These are phyloP conservation scores for Lordiphosa clarofinis DNA, from an alignment of 1,140 invertebrate species.

Conservation along the genomic window DNA sequence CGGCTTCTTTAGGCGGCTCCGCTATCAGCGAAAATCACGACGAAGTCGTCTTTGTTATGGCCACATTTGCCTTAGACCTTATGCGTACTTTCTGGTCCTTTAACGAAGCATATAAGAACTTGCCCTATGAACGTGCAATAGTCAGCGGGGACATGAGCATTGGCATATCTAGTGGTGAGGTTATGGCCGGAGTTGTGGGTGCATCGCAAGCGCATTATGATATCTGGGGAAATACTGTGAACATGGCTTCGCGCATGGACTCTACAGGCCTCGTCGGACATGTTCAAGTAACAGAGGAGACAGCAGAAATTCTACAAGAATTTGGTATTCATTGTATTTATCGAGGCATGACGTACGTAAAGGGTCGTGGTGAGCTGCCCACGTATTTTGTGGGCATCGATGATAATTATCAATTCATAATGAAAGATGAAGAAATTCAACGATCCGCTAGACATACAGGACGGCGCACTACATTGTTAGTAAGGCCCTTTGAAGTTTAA, in stretches of 20 bases:
- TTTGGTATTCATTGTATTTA: conserved; percentile 25
- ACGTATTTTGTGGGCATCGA: conserved; percentile 27
- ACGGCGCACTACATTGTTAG: no score
- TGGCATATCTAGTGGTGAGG: conserved; percentile 89
- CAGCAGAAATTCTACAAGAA: conserved; percentile 83
- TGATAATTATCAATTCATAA: conserved; percentile 3
- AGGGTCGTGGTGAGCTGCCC: conserved; percentile 22
- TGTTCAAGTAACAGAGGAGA: conserved; percentile 89
- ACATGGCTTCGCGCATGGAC: conserved; percentile 96
- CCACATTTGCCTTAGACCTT: conserved; percentile 49
- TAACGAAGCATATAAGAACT: conserved; percentile 21
- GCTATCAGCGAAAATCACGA: conserved; percentile 1
- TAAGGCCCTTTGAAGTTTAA: no score
- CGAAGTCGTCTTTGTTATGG: conserved; percentile 46
- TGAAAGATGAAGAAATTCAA: no score
- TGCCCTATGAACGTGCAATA: background rate
- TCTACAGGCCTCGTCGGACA: conserved; percentile 87
- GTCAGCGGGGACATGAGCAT: conserved; percentile 31
- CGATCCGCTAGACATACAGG: no score
- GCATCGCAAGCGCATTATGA: conserved; percentile 91
- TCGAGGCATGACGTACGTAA: conserved; percentile 27
- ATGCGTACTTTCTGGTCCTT: conserved; percentile 36
- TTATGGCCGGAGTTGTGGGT: conserved; percentile 95
- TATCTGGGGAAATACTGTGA: conserved; percentile 96
- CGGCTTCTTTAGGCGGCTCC: background rate